A percentile compares a stretch with the other conserved stretches of the same genome.
phyloP scores from a whole-genome alignment of 2,797 vertebrate species.

The Mycteria americana region DNA sequence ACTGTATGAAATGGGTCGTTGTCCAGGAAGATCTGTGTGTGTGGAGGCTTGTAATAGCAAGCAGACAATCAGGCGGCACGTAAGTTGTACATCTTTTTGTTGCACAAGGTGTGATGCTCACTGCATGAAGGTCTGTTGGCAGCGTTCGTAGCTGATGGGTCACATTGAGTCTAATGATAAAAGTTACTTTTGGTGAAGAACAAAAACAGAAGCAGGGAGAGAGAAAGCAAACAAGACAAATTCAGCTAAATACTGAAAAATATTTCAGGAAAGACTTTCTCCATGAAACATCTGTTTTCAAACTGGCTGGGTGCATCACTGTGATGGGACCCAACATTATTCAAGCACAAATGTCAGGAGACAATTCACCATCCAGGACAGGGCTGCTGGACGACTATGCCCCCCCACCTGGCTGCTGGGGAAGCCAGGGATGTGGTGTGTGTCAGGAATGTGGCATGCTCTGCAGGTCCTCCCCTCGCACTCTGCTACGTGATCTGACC shows the following conservation, averaged over 20 bases:
- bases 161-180: neutral
- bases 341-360: neutral
- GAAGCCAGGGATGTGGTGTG: neutral
- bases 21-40: neutral
- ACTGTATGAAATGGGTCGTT: neutral
- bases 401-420: accelerated
- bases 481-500: neutral
- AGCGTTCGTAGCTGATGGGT: accelerated
- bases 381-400: neutral
- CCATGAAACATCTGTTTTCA: neutral
- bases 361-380: neutral
- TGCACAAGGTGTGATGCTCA: neutral
- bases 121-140: neutral
- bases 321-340: neutral
- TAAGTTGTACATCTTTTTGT: neutral
- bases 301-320: neutral
- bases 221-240: neutral
- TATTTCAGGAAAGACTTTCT: neutral
- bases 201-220: neutral
- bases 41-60: neutral
- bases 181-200: neutral
- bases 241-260: neutral
- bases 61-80: neutral
- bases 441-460: neutral
- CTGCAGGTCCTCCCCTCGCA: neutral